A percentile compares a stretch with the other conserved stretches of the same genome.
These are phyloP conservation scores for Syndactyla subalaris DNA, from an alignment of 2,797 vertebrate species.

Conservation along the genomic window DNA sequence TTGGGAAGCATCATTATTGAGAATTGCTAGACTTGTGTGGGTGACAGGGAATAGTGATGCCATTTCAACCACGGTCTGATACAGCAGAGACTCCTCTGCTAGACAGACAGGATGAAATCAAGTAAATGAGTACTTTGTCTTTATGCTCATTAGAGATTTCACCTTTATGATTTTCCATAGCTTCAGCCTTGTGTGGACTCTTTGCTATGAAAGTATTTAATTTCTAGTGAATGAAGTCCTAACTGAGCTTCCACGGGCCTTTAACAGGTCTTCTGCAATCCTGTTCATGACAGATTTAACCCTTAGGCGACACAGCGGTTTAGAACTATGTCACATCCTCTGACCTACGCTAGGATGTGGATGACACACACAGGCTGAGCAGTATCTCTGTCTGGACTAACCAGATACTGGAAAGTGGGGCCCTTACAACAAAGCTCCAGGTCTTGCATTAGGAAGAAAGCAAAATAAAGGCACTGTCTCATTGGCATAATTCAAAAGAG, in stretches of 20 bases:
- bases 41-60: constrained; percentile 25
- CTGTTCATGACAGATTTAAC: neutral
- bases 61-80: neutral
- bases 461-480: neutral
- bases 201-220: neutral
- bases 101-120: neutral
- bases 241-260: neutral
- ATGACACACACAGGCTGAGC: neutral
- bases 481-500: neutral
- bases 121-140: neutral
- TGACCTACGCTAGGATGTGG: neutral
- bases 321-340: neutral
- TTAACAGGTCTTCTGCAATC: neutral
- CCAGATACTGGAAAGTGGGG: accelerated
- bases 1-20: constrained; percentile 32
- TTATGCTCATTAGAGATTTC: neutral
- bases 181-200: neutral
- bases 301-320: neutral
- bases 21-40: constrained; percentile 53
- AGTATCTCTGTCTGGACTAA: neutral
- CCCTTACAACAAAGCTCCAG: neutral
- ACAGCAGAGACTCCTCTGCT: neutral
- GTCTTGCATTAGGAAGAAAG: neutral
- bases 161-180: neutral
- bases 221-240: neutral